Evolutionary conservation across 2,113 vertebrate species (phyloP), one percentile per base, ranked within the genome.

Genomic region (Trogon melanurus): DNA sequence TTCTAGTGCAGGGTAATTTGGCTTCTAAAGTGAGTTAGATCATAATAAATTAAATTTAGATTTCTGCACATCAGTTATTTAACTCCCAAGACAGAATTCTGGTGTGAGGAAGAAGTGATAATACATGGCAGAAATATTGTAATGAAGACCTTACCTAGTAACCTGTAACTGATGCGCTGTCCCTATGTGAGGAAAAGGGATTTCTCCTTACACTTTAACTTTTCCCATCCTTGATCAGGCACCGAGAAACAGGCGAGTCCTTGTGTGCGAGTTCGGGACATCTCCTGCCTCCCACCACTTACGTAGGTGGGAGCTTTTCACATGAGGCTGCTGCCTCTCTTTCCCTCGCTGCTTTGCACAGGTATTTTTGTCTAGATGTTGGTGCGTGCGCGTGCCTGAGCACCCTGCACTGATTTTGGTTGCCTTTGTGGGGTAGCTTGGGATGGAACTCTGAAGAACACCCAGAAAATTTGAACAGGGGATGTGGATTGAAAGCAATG

Each of bases 21-120:
- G 97, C 95, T 96, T 96, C 96, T 97, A 97, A 98, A 98, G 96
- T 97, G 97, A 98, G 97, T 98, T 98, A 98, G 97, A 98, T 98
- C 95, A 96, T 98, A 98, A 98, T 98, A 98, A 98, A 98, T 98
- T 98, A 98, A 98, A 98, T 98, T 97, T 98, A 98, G 97, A 97
- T 98, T 98, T 98, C 97, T 97, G 96, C 96, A 97, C 97, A 98
- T 98, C 97, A 95, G 96, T 98, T 98, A 98, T 97, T 97, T 97
- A 98, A 97, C 96, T 98, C 97, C 97, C 97, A 92, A 95, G 98
- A 97, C 94, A 97, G 95, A 97, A 96, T 97, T 96, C 88, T 96
- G 89, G 88, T 89, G 91, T 96, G 97, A 95, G 91, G 94, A 96
- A 93, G 91, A 97, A 93, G 95, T 97, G 97, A 96, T 98, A 97